A percentile compares a stretch with the other conserved stretches of the same genome.
phyloP scores from a whole-genome alignment of 2,888 invertebrate species.

The Ditylenchus weischeri region DNA sequence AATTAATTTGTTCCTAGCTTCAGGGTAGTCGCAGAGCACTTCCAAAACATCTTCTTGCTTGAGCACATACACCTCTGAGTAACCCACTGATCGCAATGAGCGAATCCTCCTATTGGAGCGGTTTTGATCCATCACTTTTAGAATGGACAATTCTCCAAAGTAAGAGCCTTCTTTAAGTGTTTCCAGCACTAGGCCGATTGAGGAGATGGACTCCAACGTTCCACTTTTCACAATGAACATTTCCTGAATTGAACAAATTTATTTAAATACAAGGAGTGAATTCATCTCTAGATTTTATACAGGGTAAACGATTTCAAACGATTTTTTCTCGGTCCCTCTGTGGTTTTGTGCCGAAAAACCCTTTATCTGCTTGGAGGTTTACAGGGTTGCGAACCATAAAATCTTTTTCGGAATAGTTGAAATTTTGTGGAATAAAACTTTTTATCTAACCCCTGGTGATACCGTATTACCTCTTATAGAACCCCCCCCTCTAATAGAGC shows the following conservation, averaged over 20 bases:
- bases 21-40: conserved; percentile 40
- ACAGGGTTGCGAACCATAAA: too few species aligned
- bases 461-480: too few species aligned
- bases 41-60: conserved; percentile 46
- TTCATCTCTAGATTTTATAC: too few species aligned
- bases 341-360: too few species aligned
- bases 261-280: not conserved
- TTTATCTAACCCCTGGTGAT: too few species aligned
- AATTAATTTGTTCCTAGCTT: conserved; percentile 2
- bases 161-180: conserved; percentile 42
- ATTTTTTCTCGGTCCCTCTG: too few species aligned
- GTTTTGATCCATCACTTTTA: conserved; percentile 33
- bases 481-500: too few species aligned
- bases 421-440: too few species aligned
- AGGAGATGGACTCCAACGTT: conserved; percentile 34
- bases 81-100: conserved; percentile 44
- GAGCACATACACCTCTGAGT: conserved; percentile 53
- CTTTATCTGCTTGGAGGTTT: too few species aligned
- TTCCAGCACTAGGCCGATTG: conserved; percentile 29
- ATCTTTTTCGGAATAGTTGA: too few species aligned
- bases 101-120: conserved; percentile 27
- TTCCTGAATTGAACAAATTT: conserved; percentile 30
- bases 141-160: conserved; percentile 50
- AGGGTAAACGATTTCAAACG: too few species aligned
- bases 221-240: conserved; percentile 53